Evolutionary conservation across 2,797 vertebrate species (phyloP), one percentile per base, ranked within the genome.

Genomic region (Alosa sapidissima): DNA sequence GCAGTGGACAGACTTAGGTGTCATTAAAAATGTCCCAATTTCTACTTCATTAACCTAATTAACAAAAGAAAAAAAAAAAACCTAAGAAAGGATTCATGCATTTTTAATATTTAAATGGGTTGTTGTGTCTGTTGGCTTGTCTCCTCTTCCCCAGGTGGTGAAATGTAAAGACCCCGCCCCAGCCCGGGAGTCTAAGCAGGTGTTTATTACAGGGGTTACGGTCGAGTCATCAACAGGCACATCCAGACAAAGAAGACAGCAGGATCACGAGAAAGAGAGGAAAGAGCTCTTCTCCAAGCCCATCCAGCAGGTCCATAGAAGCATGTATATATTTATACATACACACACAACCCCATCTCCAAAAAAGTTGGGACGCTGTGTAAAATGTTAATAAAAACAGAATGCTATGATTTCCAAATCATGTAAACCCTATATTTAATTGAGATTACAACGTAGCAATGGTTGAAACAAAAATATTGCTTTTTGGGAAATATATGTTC

Each of bases 201-300:
- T 89, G 0, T 85, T 90, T 19, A 84, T 91, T 0, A 89, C 92
- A 4, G 88, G 91, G 65, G 87, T 83, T 5, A 81, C 91, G 0
- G 89, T 88, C 0, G 97, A 97, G 33, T 87, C 92, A 0, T 90
- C 90, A 93, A 0, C 93, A 87, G 85, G 92, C 91, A 82, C 85
- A 84, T 91, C 93, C 82, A 94, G 97, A 89, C 97, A 98, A 89
- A 96, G 94, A 88, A 96, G 96, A 19, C 90, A 96, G 60, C 96
- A 98, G 90, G 97, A 98, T 13, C 97, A 98, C 0, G 98, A 98
- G 91, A 99, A 98, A 84, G 97, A 99, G 88, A 95, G 98, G 88
- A 98, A 96, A 89, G 98, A 99, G 85, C 96, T 99, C 58, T 92
- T 99, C 83, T 97, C 95, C 0, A 98, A 97, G 90, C 94, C 94